Evolutionary conservation across 2,888 invertebrate genomes (phyloP).

Genomic region (Tuberolachnus salignus): DNA sequence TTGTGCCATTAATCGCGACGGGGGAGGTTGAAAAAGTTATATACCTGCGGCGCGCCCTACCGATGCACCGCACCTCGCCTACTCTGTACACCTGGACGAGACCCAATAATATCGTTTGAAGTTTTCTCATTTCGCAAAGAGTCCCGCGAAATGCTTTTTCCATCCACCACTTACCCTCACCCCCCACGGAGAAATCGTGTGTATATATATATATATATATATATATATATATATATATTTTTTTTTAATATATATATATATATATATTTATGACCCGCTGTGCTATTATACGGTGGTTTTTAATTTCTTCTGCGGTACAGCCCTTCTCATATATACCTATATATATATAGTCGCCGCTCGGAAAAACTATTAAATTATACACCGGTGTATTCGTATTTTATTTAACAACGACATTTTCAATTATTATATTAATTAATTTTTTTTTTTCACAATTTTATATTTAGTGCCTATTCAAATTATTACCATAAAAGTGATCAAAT

Average conservation of each 20-base stretch:
- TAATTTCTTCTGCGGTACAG: constrained; percentile 37
- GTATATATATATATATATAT: no score
- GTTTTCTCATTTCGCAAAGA: constrained; percentile 56
- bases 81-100: constrained; percentile 39
- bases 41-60: not conserved
- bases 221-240: no score
- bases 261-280: constrained; percentile 43
- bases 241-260: no score
- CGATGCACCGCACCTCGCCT: constrained; percentile 16
- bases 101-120: constrained; percentile 56
- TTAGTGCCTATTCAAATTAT: no score
- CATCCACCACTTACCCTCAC: no score
- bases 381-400: not conserved
- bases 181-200: constrained; percentile 35
- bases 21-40: constrained; percentile 38
- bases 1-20: constrained; percentile 43
- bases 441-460: not conserved
- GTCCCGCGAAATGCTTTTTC: constrained; percentile 22
- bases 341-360: not conserved
- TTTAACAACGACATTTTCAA: constrained; percentile 32
- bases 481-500: not conserved
- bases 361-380: not conserved
- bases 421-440: constrained; percentile 20
- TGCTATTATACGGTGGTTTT: constrained; percentile 29
- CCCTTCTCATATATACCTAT: no score